Base-by-base conservation (phyloP, 2,113 vertebrate genomes). In the Tyrannus savana region DNA sequence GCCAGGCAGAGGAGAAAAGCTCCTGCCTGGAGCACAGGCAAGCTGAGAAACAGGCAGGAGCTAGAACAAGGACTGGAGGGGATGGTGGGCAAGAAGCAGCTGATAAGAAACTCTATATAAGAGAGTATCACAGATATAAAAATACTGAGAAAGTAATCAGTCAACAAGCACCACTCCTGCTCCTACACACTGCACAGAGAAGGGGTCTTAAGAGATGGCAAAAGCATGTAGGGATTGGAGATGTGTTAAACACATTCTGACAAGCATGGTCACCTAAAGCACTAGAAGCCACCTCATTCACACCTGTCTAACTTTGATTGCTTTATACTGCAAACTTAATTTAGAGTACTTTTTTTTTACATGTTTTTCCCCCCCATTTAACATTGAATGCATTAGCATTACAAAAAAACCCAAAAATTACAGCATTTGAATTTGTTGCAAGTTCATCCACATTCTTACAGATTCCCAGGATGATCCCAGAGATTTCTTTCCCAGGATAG, bases 391-490 rank as follows among this genome's bases (percentile, higher is more conserved):
- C 18, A 55, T 79, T 63, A 86, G 25, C 89, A 77, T 81, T 84
- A 83, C 9, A 37, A 88, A 33, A 53, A 63, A 67, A 8, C 5
- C 0, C 42, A 41, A 87, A 41, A 73, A 71, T 24, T 3, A 27
- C 24, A 64, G 52, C 49, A 92, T 81, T 69, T 84, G 8, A 86
- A 89, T 92, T 86, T 66, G 63, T 28, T 90, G 33, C 75, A 90
- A 90, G 83, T 76, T 93, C 53, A 79, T 68, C 79, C 89, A 68
- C 67, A 59, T 87, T 90, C 71, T 72, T 75, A 71, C 5, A 12
- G 31, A 72, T 35, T 82, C 25, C 19, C 64, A 46, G 49, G 31
- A 66, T 2, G 4, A 86, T 41, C 53, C n/a, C 67, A 14, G 16
- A 73, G 49, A 56, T 37, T 86, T 86, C 41, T 89, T 92, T 84